phyloP scores from a whole-genome alignment of 1,140 invertebrate genomes.

The Brachionus asplanchnoidis region DNA sequence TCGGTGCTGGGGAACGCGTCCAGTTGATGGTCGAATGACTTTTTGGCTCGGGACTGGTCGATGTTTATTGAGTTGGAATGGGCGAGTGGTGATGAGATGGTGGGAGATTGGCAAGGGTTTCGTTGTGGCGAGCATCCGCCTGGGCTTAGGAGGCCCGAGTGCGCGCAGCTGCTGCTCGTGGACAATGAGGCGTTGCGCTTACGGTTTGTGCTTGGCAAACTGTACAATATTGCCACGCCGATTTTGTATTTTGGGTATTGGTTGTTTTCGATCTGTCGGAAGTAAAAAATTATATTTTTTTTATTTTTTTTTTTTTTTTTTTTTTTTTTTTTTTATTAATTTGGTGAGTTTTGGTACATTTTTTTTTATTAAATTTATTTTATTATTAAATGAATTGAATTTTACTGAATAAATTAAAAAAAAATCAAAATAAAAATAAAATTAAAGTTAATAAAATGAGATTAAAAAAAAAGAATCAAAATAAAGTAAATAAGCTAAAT shows the following conservation, averaged over 20 bases:
- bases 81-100: background rate
- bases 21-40: background rate
- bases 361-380: too few relatives aligned
- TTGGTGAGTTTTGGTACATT: too few relatives aligned
- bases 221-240: background rate
- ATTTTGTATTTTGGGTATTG: slow-evolving; percentile 18
- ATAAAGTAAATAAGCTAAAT: too few relatives aligned
- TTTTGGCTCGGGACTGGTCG: background rate
- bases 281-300: background rate
- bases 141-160: background rate
- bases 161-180: background rate
- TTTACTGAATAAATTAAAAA: too few relatives aligned
- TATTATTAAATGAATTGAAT: too few relatives aligned
- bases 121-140: background rate
- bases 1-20: background rate
- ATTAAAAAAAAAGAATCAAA: too few relatives aligned
- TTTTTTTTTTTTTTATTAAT: too few relatives aligned
- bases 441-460: too few relatives aligned
- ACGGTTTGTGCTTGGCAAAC: background rate
- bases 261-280: background rate
- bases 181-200: background rate
- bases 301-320: background rate
- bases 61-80: slow-evolving; percentile 9
- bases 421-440: too few relatives aligned
- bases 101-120: background rate